Conservation (phyloP, 2,888 invertebrate species). For the Sipunculus nudus region DNA sequence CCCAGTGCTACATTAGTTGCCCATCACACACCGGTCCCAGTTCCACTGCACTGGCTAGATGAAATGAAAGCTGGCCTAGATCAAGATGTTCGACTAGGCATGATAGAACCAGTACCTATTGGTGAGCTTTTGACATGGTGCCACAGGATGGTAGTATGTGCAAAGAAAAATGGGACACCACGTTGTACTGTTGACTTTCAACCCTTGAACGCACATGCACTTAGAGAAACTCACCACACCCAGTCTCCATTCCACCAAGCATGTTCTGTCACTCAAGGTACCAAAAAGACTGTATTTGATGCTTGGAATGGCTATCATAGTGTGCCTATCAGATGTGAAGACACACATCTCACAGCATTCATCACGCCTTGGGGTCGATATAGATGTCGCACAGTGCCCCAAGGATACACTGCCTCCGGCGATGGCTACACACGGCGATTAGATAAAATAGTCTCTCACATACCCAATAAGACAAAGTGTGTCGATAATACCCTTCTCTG, state of each 20-base stretch:
- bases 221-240: slow-evolving; percentile 41
- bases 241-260: slow-evolving; percentile 42
- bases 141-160: slow-evolving; percentile 24
- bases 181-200: slow-evolving; percentile 46
- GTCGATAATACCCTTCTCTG: slow-evolving; percentile 40
- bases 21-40: slow-evolving; percentile 25
- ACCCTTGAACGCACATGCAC: slow-evolving; percentile 39
- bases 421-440: slow-evolving; percentile 13
- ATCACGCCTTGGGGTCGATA: slow-evolving; percentile 42
- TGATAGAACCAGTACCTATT: slow-evolving; percentile 26
- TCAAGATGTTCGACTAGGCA: slow-evolving; percentile 28
- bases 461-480: slow-evolving; percentile 47
- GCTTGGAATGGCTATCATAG: slow-evolving; percentile 34
- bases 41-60: slow-evolving; percentile 29
- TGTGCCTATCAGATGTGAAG: neutral
- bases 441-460: slow-evolving; percentile 45
- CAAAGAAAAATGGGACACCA: slow-evolving; percentile 39
- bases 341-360: slow-evolving; percentile 29
- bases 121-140: slow-evolving; percentile 25
- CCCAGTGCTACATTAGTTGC: slow-evolving; percentile 21
- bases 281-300: slow-evolving; percentile 37
- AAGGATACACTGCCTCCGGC: slow-evolving; percentile 30
- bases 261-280: slow-evolving; percentile 35
- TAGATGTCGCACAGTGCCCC: slow-evolving; percentile 28
- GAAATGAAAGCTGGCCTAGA: slow-evolving; percentile 26